Evolutionary conservation across 2,113 vertebrate species (phyloP), one percentile per base, ranked within the genome.

Genomic region (Tympanuchus pallidicinctus): DNA sequence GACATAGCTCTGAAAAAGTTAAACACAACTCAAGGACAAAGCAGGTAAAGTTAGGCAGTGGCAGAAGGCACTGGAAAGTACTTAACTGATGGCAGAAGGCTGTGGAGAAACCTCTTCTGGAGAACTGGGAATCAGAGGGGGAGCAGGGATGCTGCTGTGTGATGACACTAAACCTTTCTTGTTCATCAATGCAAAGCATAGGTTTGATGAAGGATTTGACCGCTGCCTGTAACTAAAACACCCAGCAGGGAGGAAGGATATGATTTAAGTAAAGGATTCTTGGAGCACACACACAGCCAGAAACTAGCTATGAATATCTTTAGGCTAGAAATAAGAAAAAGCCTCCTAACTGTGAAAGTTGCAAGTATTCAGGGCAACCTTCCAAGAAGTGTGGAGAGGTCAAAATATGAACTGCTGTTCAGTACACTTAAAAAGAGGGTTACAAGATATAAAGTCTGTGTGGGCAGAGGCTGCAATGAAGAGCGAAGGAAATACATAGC

Each of bases 361-460:
- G 0, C 28, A 79, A 82, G 24, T 56, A 60, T 50, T 52, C 48
- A 72, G 42, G 57, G 63, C 63, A 89, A 22, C 2, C 11, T 75
- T 89, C 63, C 70, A 85, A 25, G 22, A 87, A 52, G 10, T 19
- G 6, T 38, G 8, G 32, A 34, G 28, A 48, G 48, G 28, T 78
- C 50, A 85, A 91, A 82, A 19, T 6, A 22, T 30, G 38, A 74
- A 42, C 13, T 72, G 32, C 32, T 88, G 75, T 32, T 67, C 47
- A 42, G 52, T 17, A 25, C 12, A 56, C 8, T 32, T 88, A 19
- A 50, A 50, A 74, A 74, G 43, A 57, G 57, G 4, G 56, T 17
- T 16, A 61, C 14, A 60, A 1, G 4, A 11, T 20, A 43, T 0
- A 0, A 13, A 4, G 80, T 18, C 80, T 57, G 6, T 59, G 42